Evolutionary conservation across 2,888 invertebrate genomes (phyloP).

Genomic region (Archips xylosteana): DNA sequence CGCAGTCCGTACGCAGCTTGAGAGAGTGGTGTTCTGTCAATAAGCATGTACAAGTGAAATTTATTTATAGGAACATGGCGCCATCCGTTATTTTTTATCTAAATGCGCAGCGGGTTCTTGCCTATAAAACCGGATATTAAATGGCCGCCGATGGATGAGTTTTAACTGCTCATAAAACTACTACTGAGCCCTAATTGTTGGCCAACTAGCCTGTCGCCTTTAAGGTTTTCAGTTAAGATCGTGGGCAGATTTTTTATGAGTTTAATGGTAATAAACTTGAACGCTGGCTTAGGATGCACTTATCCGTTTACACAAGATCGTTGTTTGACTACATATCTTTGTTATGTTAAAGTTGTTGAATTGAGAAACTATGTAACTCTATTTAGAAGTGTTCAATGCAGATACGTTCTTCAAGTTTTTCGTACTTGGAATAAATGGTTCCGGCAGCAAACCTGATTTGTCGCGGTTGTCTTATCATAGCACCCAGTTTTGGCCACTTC

Average conservation of each 20-base stretch:
- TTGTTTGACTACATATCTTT: conserved; percentile 3
- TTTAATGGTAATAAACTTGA: conserved; percentile 63
- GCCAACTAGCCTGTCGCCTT: conserved; percentile 56
- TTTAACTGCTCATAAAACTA: conserved; percentile 75
- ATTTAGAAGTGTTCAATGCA: neutral
- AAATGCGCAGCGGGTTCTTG: conserved; percentile 45
- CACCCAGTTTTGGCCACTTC: too few relatives aligned
- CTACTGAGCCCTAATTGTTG: conserved; percentile 75
- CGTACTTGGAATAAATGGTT: neutral
- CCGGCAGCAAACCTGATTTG: too few relatives aligned
- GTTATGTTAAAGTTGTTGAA: neutral
- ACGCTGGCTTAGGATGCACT: conserved; percentile 55
- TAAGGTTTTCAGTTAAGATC: conserved; percentile 57
- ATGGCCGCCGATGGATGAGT: conserved; percentile 62
- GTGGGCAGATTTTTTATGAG: conserved; percentile 67
- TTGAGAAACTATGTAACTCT: neutral
- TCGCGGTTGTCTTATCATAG: too few relatives aligned
- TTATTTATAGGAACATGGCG: neutral
- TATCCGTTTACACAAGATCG: conserved; percentile 43
- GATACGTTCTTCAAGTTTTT: neutral
- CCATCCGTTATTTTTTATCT: conserved; percentile 53
- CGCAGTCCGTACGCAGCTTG: too few relatives aligned
- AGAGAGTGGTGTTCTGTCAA: too few relatives aligned
- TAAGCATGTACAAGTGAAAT: too few relatives aligned
- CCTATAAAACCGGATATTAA: conserved; percentile 73